phyloP scores from a whole-genome alignment of 2,888 invertebrate species.

The Augochlorella aurata region DNA sequence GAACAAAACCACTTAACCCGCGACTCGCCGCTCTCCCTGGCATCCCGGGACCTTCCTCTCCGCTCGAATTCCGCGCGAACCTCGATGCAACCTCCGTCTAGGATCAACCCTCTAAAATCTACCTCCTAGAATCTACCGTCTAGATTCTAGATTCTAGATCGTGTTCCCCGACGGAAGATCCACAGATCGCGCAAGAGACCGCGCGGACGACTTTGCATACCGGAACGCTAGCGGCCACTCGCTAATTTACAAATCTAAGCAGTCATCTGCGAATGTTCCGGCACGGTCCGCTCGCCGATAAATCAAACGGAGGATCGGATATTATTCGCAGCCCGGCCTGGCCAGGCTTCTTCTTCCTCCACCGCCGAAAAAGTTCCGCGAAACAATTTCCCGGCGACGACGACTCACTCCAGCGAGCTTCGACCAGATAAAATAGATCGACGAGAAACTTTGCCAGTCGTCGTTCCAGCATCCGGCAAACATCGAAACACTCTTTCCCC shows the following conservation, averaged over 20 bases:
- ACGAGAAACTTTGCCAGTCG: constrained; percentile 7
- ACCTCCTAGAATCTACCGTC: no score
- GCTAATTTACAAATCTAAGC: constrained; percentile 42
- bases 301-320: constrained; percentile 1
- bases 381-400: constrained; percentile 12
- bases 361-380: neutral
- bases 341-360: no score
- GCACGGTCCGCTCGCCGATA: constrained; percentile 17
- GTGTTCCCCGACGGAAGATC: no score
- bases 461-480: constrained; percentile 35
- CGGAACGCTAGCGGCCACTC: constrained; percentile 54
- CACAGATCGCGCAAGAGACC: no score
- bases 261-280: constrained; percentile 26
- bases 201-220: constrained; percentile 33
- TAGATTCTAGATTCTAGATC: no score
- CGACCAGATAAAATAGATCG: constrained; percentile 17
- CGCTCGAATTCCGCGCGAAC: neutral
- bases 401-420: neutral
- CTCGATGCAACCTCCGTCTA: neutral
- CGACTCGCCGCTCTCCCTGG: constrained; percentile 23
- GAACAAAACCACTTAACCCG: constrained; percentile 42
- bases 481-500: constrained; percentile 46
- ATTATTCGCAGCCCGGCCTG: neutral
- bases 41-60: neutral
- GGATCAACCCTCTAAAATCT: no score